Conservation (phyloP, 2,113 vertebrate genomes). For the Semicossyphus pulcher region DNA sequence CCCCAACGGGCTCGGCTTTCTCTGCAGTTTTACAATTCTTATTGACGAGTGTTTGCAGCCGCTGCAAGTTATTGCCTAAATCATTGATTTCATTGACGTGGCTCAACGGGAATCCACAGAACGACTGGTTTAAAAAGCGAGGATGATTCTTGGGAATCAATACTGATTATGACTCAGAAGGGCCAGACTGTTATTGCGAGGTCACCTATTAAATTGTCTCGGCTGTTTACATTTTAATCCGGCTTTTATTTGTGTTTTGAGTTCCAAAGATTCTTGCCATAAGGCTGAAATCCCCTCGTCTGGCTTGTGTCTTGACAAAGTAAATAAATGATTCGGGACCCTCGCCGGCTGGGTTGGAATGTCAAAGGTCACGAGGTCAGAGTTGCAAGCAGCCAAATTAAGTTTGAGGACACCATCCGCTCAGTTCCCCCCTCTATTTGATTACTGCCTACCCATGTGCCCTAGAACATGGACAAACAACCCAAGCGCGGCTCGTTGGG, state of each 20-base stretch:
- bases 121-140: slow-evolving; percentile 52
- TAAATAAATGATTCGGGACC: slow-evolving; percentile 80
- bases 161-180: slow-evolving; percentile 57
- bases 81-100: slow-evolving; percentile 70
- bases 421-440: slow-evolving; percentile 72
- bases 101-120: slow-evolving; percentile 56
- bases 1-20: slow-evolving; percentile 6
- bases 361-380: slow-evolving; percentile 78
- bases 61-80: slow-evolving; percentile 56
- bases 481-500: slow-evolving; percentile 28
- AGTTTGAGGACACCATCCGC: slow-evolving; percentile 75
- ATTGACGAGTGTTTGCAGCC: slow-evolving; percentile 53
- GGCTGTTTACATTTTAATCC: slow-evolving; percentile 70
- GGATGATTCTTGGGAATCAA: slow-evolving; percentile 58
- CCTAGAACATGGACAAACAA: slow-evolving; percentile 53
- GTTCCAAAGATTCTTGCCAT: slow-evolving; percentile 63
- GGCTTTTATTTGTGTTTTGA: slow-evolving; percentile 71
- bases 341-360: slow-evolving; percentile 67
- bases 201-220: slow-evolving; percentile 23
- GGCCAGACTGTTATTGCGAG: slow-evolving; percentile 18
- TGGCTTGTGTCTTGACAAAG: slow-evolving; percentile 77
- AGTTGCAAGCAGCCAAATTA: slow-evolving; percentile 78
- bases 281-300: slow-evolving; percentile 66
- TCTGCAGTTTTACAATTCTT: slow-evolving; percentile 32
- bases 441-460: slow-evolving; percentile 70